A percentile compares a stretch with the other conserved stretches of the same genome.
Evolutionary conservation across 2,797 vertebrate genomes (phyloP).

Genomic region (Malacoraja senta): DNA sequence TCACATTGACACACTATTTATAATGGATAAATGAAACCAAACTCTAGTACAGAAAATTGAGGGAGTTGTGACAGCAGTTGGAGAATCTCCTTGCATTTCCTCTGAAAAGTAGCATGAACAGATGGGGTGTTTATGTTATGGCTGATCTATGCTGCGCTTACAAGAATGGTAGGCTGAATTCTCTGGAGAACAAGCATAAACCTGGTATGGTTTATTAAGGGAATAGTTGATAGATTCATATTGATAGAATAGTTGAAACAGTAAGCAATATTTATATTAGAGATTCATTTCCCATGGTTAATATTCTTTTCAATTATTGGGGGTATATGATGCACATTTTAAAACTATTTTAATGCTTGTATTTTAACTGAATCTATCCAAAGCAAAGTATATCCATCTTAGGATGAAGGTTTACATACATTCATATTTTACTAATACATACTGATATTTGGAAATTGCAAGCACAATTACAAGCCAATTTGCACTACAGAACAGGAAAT

Average conservation of each 20-base stretch:
- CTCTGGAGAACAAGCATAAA: constrained; percentile 24
- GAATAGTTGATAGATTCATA: background rate
- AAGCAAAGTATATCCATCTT: background rate
- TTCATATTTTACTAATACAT: background rate
- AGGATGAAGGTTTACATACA: background rate
- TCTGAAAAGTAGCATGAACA: constrained; percentile 28
- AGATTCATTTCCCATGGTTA: background rate
- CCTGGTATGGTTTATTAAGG: background rate
- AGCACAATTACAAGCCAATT: background rate
- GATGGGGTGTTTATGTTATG: constrained; percentile 37
- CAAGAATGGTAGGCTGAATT: constrained; percentile 21
- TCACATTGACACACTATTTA: constrained; percentile 11
- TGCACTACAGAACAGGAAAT: background rate
- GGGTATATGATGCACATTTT: background rate
- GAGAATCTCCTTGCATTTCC: constrained; percentile 20
- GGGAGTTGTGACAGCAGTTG: background rate
- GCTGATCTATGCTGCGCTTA: background rate
- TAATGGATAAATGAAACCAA: background rate
- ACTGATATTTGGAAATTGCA: background rate
- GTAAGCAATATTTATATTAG: background rate
- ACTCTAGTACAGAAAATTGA: background rate
- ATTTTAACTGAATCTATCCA: background rate
- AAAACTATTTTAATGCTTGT: background rate
- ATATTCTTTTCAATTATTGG: background rate
- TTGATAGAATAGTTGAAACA: constrained; percentile 14